These are phyloP conservation scores for Psophia crepitans DNA, from an alignment of 2,113 vertebrate genomes.

Conservation along the genomic window DNA sequence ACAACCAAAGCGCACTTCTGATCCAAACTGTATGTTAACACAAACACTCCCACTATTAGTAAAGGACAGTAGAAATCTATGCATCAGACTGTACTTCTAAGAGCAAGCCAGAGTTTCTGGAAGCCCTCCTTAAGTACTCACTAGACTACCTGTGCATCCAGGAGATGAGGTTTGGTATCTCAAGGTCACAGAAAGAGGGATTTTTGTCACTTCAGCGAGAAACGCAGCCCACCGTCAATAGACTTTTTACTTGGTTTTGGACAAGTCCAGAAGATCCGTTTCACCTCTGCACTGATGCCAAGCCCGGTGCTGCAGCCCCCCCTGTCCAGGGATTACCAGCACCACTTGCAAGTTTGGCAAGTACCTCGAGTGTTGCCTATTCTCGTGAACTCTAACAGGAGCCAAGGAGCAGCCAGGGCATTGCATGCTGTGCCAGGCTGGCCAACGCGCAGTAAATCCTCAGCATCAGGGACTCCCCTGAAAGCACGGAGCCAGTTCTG, in stretches of 20 bases:
- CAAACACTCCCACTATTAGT: not conserved
- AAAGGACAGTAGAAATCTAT: not conserved
- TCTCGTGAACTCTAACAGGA: not conserved
- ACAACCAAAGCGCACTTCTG: not conserved
- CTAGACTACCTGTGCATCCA: not conserved
- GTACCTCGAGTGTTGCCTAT: fast-evolving
- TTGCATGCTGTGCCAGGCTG: not conserved
- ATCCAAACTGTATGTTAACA: not conserved
- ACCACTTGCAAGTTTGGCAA: not conserved
- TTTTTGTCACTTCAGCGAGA: not conserved
- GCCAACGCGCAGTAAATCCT: not conserved
- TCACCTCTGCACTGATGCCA: not conserved
- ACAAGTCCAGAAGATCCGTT: not conserved
- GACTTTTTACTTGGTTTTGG: not conserved
- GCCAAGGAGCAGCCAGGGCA: not conserved
- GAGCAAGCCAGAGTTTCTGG: not conserved
- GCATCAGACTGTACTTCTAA: not conserved
- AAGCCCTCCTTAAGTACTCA: not conserved
- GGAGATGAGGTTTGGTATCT: not conserved
- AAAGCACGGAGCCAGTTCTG: conserved; percentile 15
- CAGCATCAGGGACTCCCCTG: not conserved
- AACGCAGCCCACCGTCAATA: not conserved
- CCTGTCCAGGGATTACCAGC: not conserved
- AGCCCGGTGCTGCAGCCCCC: not conserved
- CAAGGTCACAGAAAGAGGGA: not conserved